Evolutionary conservation across 2,797 vertebrate genomes (phyloP).

Genomic region (Clarias pachynema): DNA sequence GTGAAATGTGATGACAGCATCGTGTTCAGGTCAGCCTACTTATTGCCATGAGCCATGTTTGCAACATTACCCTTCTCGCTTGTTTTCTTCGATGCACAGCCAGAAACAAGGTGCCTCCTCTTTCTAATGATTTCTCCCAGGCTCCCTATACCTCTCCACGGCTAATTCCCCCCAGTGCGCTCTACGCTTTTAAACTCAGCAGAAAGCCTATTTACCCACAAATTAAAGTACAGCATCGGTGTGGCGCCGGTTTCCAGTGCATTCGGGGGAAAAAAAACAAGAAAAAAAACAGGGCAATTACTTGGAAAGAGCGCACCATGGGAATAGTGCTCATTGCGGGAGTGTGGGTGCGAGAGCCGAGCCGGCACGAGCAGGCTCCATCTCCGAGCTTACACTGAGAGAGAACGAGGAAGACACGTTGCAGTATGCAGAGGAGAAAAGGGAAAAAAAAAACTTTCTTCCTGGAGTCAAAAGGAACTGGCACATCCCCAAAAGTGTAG

Average conservation of each 20-base stretch:
- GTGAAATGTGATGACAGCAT: constrained; percentile 39
- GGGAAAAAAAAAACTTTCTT: constrained; percentile 35
- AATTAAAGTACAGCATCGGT: constrained; percentile 65
- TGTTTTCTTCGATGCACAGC: constrained; percentile 50
- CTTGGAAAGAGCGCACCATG: constrained; percentile 65
- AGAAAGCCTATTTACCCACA: constrained; percentile 72
- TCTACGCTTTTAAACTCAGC: constrained; percentile 70
- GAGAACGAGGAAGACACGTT: constrained; percentile 10
- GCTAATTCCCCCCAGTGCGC: constrained; percentile 60
- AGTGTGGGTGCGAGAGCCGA: constrained; percentile 63
- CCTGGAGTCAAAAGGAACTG: constrained; percentile 55
- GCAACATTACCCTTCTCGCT: constrained; percentile 43
- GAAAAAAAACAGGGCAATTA: constrained; percentile 70
- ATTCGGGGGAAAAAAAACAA: constrained; percentile 48
- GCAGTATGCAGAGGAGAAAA: constrained; percentile 46
- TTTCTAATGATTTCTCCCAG: constrained; percentile 64
- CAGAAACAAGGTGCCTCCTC: constrained; percentile 48
- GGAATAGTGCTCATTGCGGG: constrained; percentile 63
- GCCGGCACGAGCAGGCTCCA: constrained; percentile 42
- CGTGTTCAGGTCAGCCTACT: constrained; percentile 63
- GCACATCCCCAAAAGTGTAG: constrained; percentile 54
- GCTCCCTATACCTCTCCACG: constrained; percentile 58
- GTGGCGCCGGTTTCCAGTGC: constrained; percentile 57
- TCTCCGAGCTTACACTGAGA: constrained; percentile 56
- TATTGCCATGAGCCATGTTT: constrained; percentile 56